Percentiles rank a stretch among this genome's conserved stretches.
phyloP scores from a whole-genome alignment of 1,140 invertebrate genomes.

The Neodiprion lecontei region DNA sequence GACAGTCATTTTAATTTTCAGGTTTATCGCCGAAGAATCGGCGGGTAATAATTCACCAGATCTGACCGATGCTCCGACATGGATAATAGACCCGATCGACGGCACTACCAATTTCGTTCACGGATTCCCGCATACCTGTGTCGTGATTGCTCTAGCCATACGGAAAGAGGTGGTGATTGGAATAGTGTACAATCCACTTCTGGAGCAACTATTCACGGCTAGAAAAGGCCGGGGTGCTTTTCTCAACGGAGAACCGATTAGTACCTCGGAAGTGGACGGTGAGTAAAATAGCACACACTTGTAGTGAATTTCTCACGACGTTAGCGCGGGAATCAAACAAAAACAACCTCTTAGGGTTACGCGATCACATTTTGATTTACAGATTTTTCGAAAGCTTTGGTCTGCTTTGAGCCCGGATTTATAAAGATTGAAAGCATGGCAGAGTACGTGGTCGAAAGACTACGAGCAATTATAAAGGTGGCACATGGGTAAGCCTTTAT shows the following conservation, averaged over 20 bases:
- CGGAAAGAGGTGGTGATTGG: constrained; percentile 73
- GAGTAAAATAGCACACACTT: constrained; percentile 10
- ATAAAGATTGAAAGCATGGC: constrained; percentile 48
- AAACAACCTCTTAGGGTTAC: too few species aligned
- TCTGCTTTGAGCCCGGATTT: constrained; percentile 52
- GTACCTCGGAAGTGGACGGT: constrained; percentile 45
- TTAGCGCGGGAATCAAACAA: too few species aligned
- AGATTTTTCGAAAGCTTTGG: constrained; percentile 45
- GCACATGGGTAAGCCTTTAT: constrained; percentile 48
- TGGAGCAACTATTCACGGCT: constrained; percentile 79
- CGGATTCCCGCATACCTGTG: constrained; percentile 69
- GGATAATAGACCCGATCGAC: constrained; percentile 88
- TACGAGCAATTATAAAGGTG: constrained; percentile 49
- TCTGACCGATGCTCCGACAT: constrained; percentile 82
- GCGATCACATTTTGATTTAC: not conserved
- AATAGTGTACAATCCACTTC: constrained; percentile 81
- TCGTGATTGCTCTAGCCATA: constrained; percentile 72
- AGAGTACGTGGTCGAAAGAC: constrained; percentile 47
- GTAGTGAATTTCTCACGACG: too few species aligned
- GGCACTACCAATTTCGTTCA: constrained; percentile 81
- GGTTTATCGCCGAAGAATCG: constrained; percentile 88
- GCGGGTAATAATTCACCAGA: constrained; percentile 63
- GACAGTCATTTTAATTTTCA: constrained; percentile 54
- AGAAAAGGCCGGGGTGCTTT: constrained; percentile 76
- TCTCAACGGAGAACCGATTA: constrained; percentile 73